Conservation (phyloP, 1,140 invertebrate species). For the Drosophila ficusphila region DNA sequence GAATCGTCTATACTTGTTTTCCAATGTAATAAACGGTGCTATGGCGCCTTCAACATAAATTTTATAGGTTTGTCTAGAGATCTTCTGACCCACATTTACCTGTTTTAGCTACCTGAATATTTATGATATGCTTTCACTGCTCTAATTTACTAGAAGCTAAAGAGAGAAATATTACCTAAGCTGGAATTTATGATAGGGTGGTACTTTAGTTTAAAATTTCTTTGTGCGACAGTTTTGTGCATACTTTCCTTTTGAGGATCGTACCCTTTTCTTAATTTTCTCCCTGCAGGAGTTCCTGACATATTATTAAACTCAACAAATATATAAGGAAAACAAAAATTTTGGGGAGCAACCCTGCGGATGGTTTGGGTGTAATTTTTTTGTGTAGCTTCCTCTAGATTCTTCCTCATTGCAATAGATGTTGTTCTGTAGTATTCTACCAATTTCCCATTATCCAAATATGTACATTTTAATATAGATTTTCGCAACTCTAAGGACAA, state of each 20-base stretch:
- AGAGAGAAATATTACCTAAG: constrained; percentile 31
- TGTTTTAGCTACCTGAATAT: constrained; percentile 47
- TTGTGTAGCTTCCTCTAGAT: too few species aligned
- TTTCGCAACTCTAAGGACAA: too few species aligned
- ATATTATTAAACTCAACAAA: too few species aligned
- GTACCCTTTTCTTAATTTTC: not conserved
- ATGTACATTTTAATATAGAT: too few species aligned
- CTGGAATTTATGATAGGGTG: constrained; percentile 64
- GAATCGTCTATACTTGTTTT: not conserved
- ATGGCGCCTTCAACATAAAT: constrained; percentile 55
- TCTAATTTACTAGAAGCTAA: constrained; percentile 43
- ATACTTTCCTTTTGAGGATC: constrained; percentile 55
- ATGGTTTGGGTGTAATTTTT: too few species aligned
- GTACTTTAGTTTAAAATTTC: constrained; percentile 55
- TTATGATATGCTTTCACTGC: too few species aligned
- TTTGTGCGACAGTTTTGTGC: constrained; percentile 64
- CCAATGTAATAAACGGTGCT: constrained; percentile 27
- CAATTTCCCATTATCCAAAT: too few species aligned
- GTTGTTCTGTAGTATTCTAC: too few species aligned
- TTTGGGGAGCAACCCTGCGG: too few species aligned
- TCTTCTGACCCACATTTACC: constrained; percentile 37
- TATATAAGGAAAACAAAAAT: too few species aligned
- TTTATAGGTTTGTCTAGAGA: not conserved
- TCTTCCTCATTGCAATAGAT: too few species aligned
- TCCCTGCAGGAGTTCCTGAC: constrained; percentile 19